A percentile compares a stretch with the other conserved stretches of the same genome.
Conservation (phyloP, 1,140 invertebrate species). For the Brachystomella parvula region DNA sequence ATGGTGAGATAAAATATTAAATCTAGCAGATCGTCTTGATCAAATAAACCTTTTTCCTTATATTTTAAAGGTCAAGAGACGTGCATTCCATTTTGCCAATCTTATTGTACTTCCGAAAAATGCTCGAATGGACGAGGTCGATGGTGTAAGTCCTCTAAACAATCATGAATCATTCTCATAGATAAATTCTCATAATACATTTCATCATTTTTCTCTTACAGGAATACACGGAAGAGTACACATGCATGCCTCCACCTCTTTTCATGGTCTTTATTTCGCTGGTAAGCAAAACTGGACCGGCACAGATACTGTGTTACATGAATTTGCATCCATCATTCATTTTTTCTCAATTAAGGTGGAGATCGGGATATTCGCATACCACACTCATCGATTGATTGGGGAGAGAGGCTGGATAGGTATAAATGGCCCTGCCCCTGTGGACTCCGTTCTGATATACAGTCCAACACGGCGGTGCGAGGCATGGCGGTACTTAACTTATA, state of each 20-base stretch:
- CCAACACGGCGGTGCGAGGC: conserved; percentile 75
- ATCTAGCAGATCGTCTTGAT: neutral
- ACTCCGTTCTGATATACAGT: conserved; percentile 77
- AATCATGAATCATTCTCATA: neutral
- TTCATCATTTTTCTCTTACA: conserved; percentile 40
- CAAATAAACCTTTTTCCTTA: neutral
- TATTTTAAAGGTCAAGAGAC: conserved; percentile 9
- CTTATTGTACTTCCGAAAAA: conserved; percentile 21
- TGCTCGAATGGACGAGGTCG: conserved; percentile 12
- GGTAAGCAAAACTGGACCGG: conserved; percentile 42
- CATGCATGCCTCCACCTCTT: conserved; percentile 72
- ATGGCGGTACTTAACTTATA: conserved; percentile 90
- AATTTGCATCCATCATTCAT: neutral
- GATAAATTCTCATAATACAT: neutral
- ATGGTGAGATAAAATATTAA: conserved; percentile 53
- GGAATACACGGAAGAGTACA: conserved; percentile 74
- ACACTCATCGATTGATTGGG: conserved; percentile 42
- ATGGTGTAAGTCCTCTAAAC: conserved; percentile 3
- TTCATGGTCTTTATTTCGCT: conserved; percentile 62
- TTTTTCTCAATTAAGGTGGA: conserved; percentile 33
- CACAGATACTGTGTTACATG: neutral
- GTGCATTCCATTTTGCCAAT: conserved; percentile 25
- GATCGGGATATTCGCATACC: conserved; percentile 47
- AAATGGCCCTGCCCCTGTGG: conserved; percentile 39
- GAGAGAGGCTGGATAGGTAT: conserved; percentile 37